These are phyloP conservation scores for Sinocyclocheilus anophthalmus DNA, from an alignment of 2,113 vertebrate genomes.

Conservation along the genomic window DNA sequence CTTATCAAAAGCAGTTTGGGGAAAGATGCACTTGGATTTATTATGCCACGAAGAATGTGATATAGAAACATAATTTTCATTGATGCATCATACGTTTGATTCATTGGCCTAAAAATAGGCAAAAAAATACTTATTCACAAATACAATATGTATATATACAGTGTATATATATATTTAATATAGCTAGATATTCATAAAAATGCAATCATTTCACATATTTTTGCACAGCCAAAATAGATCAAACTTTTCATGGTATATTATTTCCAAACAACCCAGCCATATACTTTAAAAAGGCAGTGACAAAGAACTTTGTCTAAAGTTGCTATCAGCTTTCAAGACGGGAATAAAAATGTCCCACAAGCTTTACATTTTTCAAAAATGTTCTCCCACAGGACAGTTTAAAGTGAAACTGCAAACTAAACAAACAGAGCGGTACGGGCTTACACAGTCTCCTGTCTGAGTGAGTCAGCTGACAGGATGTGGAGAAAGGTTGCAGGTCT, in stretches of 20 bases:
- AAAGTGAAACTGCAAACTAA: conserved; percentile 58
- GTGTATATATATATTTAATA: no score
- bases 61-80: no score
- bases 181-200: background rate
- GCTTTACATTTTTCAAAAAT: conserved; percentile 52
- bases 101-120: background rate
- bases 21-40: background rate
- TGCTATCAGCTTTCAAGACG: conserved; percentile 53
- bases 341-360: conserved; percentile 43
- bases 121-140: background rate
- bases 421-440: conserved; percentile 50
- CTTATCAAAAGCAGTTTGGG: background rate
- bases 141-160: background rate
- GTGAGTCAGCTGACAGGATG: conserved; percentile 46
- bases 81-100: background rate
- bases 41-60: no score
- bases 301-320: conserved; percentile 37
- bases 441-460: conserved; percentile 54
- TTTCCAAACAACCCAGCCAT: conserved; percentile 48
- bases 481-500: conserved; percentile 33
- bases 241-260: conserved; percentile 41
- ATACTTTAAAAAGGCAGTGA: conserved; percentile 37
- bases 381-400: conserved; percentile 47
- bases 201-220: background rate
- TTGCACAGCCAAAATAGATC: conserved; percentile 3